Evolutionary conservation across 2,113 vertebrate genomes (phyloP), one percentile per base, ranked within the genome.

Genomic region (Nicator chloris): DNA sequence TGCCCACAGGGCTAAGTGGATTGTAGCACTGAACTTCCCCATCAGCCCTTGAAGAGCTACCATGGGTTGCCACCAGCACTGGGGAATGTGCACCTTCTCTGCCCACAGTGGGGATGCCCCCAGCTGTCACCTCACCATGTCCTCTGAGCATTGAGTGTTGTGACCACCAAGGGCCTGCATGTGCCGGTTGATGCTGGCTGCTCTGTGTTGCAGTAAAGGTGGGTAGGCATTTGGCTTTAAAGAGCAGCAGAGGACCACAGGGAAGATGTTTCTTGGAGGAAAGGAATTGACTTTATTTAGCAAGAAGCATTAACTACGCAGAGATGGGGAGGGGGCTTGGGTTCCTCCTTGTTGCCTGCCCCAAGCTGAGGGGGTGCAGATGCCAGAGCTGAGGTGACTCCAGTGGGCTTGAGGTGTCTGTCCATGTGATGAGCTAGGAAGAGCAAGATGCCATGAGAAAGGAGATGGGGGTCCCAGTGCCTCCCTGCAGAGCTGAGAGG

Each of bases 61-160:
- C 15, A 26, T 50, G 17, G 44, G 26, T 61, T 64, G n/a, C 47
- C 26, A 7, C 5, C 3, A 13, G 51, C 49, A 21, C 61, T 2
- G 1, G 23, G 6, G 17, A 23, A 11, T 10, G 4, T 28, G 18
- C 50, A 12, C 47, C 3, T 0, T 63, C 64, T 53, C 18, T 54
- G 64, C 35, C 47, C 26, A 18, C 0, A 1, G 23, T 0, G 0
- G 14, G 31, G 10, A 14, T 6, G 4, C 26, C 21, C 1, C 21
- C 5, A 2, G 50, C 50, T 90, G 35, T 45, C 47, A 23, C 1
- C 42, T 50, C n/a, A 22, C 30, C 39, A 26, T 1, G 0, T 33
- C 28, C 54, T 65, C 5, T 39, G n/a, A 57, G 7, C 6, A 1
- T 30, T 42, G 39, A 27, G 2, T 4, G 26, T 44, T 60, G n/a